Evolutionary conservation across 2,797 vertebrate genomes (phyloP).

Genomic region (Macropus fuliginosus): DNA sequence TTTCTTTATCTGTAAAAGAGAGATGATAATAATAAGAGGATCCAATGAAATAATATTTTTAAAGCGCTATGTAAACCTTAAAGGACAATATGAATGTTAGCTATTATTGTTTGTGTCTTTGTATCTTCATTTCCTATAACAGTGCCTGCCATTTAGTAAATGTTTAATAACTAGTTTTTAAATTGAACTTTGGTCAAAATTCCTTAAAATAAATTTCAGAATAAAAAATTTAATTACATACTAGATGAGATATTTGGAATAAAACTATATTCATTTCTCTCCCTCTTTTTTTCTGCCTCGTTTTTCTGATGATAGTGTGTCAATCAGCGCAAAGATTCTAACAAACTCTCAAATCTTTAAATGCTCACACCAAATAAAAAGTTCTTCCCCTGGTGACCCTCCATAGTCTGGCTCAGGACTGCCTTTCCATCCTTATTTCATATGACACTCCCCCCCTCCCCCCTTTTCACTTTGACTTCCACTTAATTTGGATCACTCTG

Average conservation of each 20-base stretch:
- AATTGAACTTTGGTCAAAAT: not conserved
- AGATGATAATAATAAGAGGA: not conserved
- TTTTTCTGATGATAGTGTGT: not conserved
- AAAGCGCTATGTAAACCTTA: not conserved
- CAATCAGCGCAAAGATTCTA: too few relatives aligned
- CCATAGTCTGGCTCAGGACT: too few relatives aligned
- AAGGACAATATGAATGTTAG: not conserved
- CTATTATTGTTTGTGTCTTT: not conserved
- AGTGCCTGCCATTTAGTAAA: not conserved
- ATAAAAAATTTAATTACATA: not conserved
- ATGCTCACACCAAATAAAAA: too few relatives aligned
- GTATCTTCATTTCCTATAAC: not conserved
- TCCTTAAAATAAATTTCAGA: not conserved
- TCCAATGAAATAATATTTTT: not conserved
- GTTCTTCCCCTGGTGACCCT: too few relatives aligned
- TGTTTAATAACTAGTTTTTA: not conserved
- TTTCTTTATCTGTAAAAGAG: too few relatives aligned
- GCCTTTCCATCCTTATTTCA: too few relatives aligned
- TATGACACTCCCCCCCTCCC: not conserved
- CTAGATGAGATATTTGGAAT: not conserved
- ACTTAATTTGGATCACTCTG: too few relatives aligned
- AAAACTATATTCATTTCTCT: not conserved
- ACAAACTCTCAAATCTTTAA: too few relatives aligned
- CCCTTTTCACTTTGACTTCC: too few relatives aligned
- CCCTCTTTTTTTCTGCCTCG: not conserved